Evolutionary conservation across 64 coral and sea anemone species (phyloP), one percentile per base, ranked within the genome.

Genomic region (Dendronephthya gigantea): DNA sequence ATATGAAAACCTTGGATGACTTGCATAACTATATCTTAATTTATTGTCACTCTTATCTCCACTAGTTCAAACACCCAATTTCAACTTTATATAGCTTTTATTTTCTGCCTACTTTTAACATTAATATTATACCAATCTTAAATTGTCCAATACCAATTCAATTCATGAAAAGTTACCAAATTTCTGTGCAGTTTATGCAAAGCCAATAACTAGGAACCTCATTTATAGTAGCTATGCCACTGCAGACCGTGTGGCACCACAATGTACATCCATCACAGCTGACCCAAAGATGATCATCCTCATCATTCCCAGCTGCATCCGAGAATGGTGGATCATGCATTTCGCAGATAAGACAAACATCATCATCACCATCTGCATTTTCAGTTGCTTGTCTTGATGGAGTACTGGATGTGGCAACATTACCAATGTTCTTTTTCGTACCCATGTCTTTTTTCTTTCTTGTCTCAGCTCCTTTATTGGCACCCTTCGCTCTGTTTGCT

Each of bases 401-500:
- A 12, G 34, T 35, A 36, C 15, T 17, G 7, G 72, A 28, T 34
- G 30, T 34, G 10, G 30, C 15, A 19, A 36, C 29, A 2, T 39
- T 79, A 39, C 19, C 28, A 8, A 16, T 36, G 4, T 36, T 17
- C 15, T 79, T 79, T 79, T 79, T 79, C 72, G n/a, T n/a, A n/a
- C n/a, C n/a, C n/a, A n/a, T n/a, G n/a, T n/a, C n/a, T n/a, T n/a
- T n/a, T n/a, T 79, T 79, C 28, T 33, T 79, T 79, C 72, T 79
- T 35, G 31, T 79, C 37, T 79, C 72, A 9, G 72, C 72, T 79
- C 30, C 72, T 39, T 79, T 79, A 36, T 39, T 79, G 15, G 72
- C 72, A 79, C 72, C 72, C 29, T 79, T 79, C 7, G 72, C 72
- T 79, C 2, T 35, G 72, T 79, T 79, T 79, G 36, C 36, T 79